Base-by-base conservation (phyloP, 2,113 vertebrate genomes). In the Paradoxurus hermaphroditus region DNA sequence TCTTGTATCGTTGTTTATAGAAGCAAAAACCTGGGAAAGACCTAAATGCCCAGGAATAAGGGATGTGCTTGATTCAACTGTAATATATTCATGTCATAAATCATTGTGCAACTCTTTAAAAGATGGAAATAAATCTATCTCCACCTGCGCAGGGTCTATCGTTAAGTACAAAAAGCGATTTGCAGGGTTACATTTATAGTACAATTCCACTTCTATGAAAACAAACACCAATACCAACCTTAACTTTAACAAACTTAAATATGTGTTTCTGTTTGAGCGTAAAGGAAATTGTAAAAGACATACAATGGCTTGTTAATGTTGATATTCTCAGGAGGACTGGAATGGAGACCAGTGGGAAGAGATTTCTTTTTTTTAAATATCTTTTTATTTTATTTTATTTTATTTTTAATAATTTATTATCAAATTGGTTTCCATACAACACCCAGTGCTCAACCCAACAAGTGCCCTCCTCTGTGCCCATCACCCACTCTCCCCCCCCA, bases 131-230 rank as follows among this genome's bases (percentile, higher is more conserved):
- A 82, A 51, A 77, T 56, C 15, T 86, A 34, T 59, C 51, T 53
- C 44, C 49, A 19, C 39, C 91, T 91, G 6, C 68, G 63, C 12
- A 11, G 56, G 31, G 18, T 41, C 2, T 41, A 19, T 41, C 91
- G 34, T 78, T 82, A 93, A 94, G 36, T 46, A 14, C 23, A 23
- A 93, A 95, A 94, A 73, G 49, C n/a, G 93, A 68, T 83, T 82
- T 94, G 16, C 68, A 87, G 51, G 68, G 44, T 59, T 88, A 70
- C 11, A 36, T n/a, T 91, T 41, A 56, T 31, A 36, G 4, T 25
- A 75, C 5, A 4, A 82, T 91, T 96, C 31, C 31, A 90, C 44
- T 89, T 96, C 82, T 82, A n/a, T 62, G 62, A 86, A 96, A 95
- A 86, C 27, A 77, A 91, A 91, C 5, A 96, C 41, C 10, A 84